Evolutionary conservation across 2,113 vertebrate genomes (phyloP).

Genomic region (Myiopsitta monachus): DNA sequence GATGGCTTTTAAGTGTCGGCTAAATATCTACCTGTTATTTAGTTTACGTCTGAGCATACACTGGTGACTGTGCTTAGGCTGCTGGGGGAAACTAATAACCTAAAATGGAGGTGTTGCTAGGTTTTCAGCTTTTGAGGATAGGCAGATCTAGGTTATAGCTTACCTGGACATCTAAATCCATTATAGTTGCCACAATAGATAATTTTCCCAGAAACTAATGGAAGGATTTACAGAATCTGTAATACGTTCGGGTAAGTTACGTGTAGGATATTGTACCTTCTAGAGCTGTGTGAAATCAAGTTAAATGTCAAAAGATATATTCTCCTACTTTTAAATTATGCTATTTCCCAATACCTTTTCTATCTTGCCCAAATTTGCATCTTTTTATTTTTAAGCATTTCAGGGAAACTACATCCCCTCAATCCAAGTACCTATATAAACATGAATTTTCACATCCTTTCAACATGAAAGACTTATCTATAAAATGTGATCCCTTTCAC

Average conservation of each 20-base stretch:
- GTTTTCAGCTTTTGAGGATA: not conserved
- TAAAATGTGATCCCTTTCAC: conserved; percentile 16
- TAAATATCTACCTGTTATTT: not conserved
- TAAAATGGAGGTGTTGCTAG: not conserved
- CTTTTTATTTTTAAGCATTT: conserved; percentile 6
- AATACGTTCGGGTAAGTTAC: not conserved
- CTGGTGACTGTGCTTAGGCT: not conserved
- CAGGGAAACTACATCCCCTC: not conserved
- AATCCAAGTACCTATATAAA: not conserved
- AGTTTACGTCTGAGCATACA: not conserved
- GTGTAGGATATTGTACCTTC: not conserved
- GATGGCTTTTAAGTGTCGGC: not conserved
- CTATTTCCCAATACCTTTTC: not conserved
- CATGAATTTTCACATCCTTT: not conserved
- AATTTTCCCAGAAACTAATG: not conserved
- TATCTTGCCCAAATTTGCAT: not conserved
- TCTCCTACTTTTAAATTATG: not conserved
- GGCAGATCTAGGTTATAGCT: not conserved
- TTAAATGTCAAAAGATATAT: not conserved
- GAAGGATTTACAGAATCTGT: not conserved
- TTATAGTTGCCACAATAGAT: not conserved
- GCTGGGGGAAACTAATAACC: not conserved
- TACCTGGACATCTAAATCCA: conserved; percentile 19
- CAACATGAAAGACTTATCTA: not conserved
- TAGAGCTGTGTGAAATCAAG: not conserved